Percentiles rank a stretch among this genome's conserved stretches.
phyloP scores from a whole-genome alignment of 2,888 invertebrate species.

The Scrobipalpa costella region DNA sequence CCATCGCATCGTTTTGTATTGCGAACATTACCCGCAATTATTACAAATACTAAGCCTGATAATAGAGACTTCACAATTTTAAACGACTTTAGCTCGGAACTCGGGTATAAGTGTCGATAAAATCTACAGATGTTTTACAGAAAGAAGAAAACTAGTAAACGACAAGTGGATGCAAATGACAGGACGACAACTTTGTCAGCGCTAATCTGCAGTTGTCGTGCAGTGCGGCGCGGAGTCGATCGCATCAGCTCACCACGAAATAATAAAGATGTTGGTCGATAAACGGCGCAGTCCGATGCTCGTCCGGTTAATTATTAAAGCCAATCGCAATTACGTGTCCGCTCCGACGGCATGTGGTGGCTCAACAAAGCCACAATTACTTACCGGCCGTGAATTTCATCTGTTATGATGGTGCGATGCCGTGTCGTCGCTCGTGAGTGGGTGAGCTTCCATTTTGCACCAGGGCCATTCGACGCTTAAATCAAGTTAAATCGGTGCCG shows the following conservation, averaged over 20 bases:
- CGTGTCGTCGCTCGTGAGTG: neutral
- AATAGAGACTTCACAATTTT: conserved; percentile 13
- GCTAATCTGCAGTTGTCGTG: conserved; percentile 27
- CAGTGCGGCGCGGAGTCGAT: conserved; percentile 24
- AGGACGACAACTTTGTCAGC: conserved; percentile 24
- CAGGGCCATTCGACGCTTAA: conserved; percentile 7
- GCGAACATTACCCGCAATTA: conserved; percentile 10
- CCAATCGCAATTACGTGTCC: conserved; percentile 50
- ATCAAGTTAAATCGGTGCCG: conserved; percentile 20
- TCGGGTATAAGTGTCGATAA: conserved; percentile 5
- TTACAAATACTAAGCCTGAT: neutral
- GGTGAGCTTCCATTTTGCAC: conserved; percentile 13
- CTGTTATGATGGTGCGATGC: conserved; percentile 48
- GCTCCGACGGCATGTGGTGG: conserved; percentile 43
- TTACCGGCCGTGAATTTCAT: conserved; percentile 47
- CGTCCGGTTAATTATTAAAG: conserved; percentile 52
- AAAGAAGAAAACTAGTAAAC: conserved; percentile 15
- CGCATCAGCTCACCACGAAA: conserved; percentile 36
- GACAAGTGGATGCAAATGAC: conserved; percentile 19
- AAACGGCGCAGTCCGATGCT: conserved; percentile 41
- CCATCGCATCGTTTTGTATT: conserved; percentile 19
- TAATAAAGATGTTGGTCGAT: conserved; percentile 55
- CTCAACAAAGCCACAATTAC: conserved; percentile 49
- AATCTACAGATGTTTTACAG: conserved; percentile 14
- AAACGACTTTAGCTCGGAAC: conserved; percentile 12